Base-by-base conservation (phyloP, 2,888 invertebrate species). In the Eugnorisma glareosa region DNA sequence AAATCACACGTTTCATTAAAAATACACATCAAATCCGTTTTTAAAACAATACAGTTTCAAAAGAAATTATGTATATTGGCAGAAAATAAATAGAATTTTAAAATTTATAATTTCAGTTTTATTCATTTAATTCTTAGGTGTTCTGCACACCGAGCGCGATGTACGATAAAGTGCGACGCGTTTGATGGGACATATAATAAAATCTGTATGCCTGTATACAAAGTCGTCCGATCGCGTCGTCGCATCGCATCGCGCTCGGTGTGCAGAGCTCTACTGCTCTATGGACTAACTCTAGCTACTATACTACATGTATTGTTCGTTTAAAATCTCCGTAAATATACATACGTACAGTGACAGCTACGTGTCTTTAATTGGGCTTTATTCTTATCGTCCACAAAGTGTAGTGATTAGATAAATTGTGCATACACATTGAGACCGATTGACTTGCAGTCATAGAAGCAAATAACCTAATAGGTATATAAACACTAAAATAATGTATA, bases 1-100 rank as follows among this genome's bases (percentile, higher is more conserved):
- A 94, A 94, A 95, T 96, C 96, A 96, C 96, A 95, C 94, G 89
- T 91, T 91, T 89, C 90, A 92, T 93, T 90, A 92, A 93, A 92
- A 93, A 93, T 94, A 94, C 93, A 93, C 92, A 93, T 92, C 91
- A 91, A 93, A 92, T 92, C 89, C 90, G 85, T 90, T 90, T 91
- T 90, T 81, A 87, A 91, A 88, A 90, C 75, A 83, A 90, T 90
- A 93, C 90, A 91, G 88, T 89, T 92, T 91, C 88, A 91, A 90
- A 90, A 92, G 79, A 91, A 93, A 91, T 91, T 90, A 91, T n/a
- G n/a, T n/a, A n/a, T 81, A 91, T 91, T 91, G 88, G 88, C 90
- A 90, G 92, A 91, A 93, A 95, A 95, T 95, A 96, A 95, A 95
- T 95, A 94, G 87, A 91, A 92, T 91, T 92, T 94, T 88, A 89